Percentiles rank a stretch among this genome's conserved stretches.
Conservation (phyloP, 2,113 vertebrate species). For the Grus americana region DNA sequence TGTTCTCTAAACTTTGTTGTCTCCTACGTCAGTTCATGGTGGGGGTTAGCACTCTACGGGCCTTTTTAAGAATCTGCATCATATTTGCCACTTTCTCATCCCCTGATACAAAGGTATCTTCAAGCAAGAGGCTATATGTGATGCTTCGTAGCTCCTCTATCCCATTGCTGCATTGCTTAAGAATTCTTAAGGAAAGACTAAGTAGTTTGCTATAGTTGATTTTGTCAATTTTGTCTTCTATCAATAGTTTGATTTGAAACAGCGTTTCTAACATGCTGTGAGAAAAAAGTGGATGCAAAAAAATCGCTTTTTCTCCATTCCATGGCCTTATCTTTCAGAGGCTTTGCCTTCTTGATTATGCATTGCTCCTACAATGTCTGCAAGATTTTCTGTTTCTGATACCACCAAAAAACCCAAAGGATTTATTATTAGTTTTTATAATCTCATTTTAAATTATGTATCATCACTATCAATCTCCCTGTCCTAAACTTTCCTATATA, state of each 20-base stretch:
- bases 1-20: not conserved
- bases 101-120: not conserved
- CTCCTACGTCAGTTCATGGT: not conserved
- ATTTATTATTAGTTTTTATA: not conserved
- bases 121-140: not conserved
- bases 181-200: not conserved
- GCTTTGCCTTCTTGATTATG: not conserved
- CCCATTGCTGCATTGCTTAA: not conserved
- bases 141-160: not conserved
- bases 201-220: not conserved
- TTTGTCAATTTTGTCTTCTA: not conserved
- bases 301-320: not conserved
- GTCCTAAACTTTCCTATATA: not conserved
- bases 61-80: not conserved
- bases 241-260: not conserved
- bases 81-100: not conserved
- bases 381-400: not conserved
- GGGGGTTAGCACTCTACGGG: not conserved
- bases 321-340: not conserved
- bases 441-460: not conserved
- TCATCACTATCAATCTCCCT: not conserved
- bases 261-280: not conserved
- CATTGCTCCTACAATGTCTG: not conserved
- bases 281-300: not conserved
- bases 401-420: not conserved